A percentile compares a stretch with the other conserved stretches of the same genome.
These are phyloP conservation scores for Leptinotarsa peninsularis DNA, from an alignment of 2,888 invertebrate genomes.

Conservation along the genomic window DNA sequence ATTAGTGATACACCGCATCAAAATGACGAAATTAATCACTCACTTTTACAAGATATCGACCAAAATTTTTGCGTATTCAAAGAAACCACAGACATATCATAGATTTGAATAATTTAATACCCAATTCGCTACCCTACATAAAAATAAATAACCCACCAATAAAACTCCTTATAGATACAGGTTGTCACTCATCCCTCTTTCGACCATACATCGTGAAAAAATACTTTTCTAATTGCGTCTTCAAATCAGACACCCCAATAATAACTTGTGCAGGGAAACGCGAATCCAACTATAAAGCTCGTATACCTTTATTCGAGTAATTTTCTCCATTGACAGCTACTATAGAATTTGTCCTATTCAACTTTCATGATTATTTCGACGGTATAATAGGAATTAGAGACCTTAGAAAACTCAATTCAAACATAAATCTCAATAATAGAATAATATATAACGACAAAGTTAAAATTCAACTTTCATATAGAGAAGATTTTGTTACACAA, in stretches of 20 bases:
- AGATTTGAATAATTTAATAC: too few relatives aligned
- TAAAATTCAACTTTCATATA: slow-evolving; percentile 18
- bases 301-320: slow-evolving; percentile 5
- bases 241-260: slow-evolving; percentile 15
- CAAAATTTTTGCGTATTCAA: not conserved
- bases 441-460: not conserved
- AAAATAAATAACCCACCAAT: slow-evolving; percentile 25
- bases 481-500: not conserved
- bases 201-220: slow-evolving; percentile 29
- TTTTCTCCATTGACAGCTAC: not conserved
- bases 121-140: not conserved
- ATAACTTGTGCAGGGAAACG: not conserved
- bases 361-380: slow-evolving; percentile 14
- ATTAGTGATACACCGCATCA: too few relatives aligned
- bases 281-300: slow-evolving; percentile 18
- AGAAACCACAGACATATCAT: too few relatives aligned
- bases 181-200: slow-evolving; percentile 20
- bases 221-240: slow-evolving; percentile 31
- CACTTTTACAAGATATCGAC: too few relatives aligned
- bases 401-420: slow-evolving; percentile 22
- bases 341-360: slow-evolving; percentile 28
- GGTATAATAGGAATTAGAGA: slow-evolving; percentile 1
- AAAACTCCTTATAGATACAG: slow-evolving; percentile 27
- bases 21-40: too few relatives aligned
- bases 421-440: slow-evolving; percentile 3